Evolutionary conservation across 2,113 vertebrate genomes (phyloP).

Genomic region (Arvicanthis niloticus): DNA sequence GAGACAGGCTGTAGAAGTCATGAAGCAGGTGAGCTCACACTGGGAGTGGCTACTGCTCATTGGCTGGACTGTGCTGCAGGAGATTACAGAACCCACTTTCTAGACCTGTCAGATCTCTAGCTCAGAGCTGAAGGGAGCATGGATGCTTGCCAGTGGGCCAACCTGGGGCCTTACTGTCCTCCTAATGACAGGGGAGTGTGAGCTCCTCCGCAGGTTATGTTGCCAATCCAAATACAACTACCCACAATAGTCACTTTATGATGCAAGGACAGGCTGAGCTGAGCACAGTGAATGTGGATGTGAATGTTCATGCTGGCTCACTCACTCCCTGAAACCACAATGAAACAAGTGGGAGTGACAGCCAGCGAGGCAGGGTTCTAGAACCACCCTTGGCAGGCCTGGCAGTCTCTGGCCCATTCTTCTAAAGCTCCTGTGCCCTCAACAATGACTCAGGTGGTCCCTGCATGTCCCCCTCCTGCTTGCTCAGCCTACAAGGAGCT

Average conservation of each 20-base stretch:
- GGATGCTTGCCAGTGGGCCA: accelerated
- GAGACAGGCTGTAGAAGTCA: accelerated
- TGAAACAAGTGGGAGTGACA: not conserved
- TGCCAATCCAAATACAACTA: accelerated
- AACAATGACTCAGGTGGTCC: not conserved
- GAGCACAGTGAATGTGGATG: accelerated
- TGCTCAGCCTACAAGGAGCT: not conserved
- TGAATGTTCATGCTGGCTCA: too few species aligned
- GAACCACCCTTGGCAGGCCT: not conserved
- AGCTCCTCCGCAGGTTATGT: not conserved
- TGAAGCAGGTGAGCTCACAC: not conserved
- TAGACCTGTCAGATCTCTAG: not conserved
- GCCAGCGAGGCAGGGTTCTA: not conserved
- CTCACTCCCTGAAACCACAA: not conserved
- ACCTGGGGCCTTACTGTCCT: not conserved
- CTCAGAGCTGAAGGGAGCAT: too few species aligned
- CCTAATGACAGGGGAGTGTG: not conserved
- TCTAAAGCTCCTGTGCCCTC: not conserved
- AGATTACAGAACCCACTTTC: accelerated
- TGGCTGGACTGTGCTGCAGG: not conserved
- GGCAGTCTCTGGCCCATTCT: not conserved
- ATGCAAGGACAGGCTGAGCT: not conserved
- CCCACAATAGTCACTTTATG: not conserved
- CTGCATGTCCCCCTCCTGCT: not conserved
- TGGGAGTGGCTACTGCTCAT: not conserved